These are phyloP conservation scores for Anhinga anhinga DNA, from an alignment of 2,113 vertebrate species.

Conservation along the genomic window DNA sequence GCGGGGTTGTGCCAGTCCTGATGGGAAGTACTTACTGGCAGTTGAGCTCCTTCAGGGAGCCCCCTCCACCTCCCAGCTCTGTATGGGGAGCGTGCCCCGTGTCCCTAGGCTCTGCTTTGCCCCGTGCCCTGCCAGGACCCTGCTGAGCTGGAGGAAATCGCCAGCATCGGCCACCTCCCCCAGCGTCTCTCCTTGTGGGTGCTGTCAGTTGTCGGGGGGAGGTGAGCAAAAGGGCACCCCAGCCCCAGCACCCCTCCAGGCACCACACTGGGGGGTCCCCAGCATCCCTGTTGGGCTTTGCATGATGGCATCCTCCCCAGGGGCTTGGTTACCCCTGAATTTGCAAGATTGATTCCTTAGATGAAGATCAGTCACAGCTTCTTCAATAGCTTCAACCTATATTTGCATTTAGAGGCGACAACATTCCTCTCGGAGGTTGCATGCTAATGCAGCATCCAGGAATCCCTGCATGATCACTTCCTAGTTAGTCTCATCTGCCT, in stretches of 20 bases:
- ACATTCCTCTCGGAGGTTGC: not conserved
- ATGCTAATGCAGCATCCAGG: constrained; percentile 22
- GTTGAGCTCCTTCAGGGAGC: not conserved
- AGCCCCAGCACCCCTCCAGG: not conserved
- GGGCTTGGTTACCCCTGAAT: not conserved
- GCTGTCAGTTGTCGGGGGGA: not conserved
- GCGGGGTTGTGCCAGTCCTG: fast-evolving
- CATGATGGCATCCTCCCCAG: fast-evolving
- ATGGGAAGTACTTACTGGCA: not conserved
- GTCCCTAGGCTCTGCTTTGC: not conserved
- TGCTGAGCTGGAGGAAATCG: not conserved
- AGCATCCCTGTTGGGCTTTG: not conserved
- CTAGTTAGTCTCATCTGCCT: constrained; percentile 46
- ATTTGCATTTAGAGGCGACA: not conserved
- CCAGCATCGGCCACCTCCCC: not conserved
- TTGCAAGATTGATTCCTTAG: not conserved
- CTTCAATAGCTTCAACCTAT: not conserved
- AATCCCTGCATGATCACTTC: not conserved
- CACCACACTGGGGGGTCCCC: fast-evolving
- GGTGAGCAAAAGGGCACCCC: not conserved
- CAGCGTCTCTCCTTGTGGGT: not conserved
- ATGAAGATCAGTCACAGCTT: not conserved
- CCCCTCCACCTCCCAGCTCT: not conserved
- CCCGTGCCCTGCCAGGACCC: not conserved
- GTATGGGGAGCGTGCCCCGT: fast-evolving